Conservation (phyloP, 2,113 vertebrate genomes). For the Balaeniceps rex region DNA sequence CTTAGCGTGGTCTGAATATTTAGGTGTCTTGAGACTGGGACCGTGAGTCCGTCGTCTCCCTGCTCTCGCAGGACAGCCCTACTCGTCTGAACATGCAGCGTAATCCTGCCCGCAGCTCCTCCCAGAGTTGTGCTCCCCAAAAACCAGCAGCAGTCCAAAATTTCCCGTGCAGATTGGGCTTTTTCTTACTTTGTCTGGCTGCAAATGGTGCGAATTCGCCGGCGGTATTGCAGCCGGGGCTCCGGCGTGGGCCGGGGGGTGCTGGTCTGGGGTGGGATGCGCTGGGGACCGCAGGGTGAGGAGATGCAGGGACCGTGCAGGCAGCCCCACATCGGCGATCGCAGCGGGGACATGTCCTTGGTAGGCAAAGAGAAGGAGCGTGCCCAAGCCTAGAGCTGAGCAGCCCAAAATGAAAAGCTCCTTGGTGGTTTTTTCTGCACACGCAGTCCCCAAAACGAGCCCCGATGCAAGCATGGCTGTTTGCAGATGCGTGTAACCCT, state of each 20-base stretch:
- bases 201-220: background rate
- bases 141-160: background rate
- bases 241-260: rapidly evolving
- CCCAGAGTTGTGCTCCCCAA: rapidly evolving
- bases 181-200: background rate
- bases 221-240: background rate
- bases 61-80: background rate
- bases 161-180: background rate
- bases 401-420: background rate
- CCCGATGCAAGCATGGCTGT: background rate
- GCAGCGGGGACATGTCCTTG: no score
- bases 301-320: background rate
- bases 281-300: background rate
- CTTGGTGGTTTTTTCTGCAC: background rate
- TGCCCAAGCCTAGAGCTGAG: background rate
- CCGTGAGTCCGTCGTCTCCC: background rate
- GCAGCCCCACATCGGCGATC: rapidly evolving
- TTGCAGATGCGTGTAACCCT: background rate
- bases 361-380: background rate
- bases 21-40: background rate
- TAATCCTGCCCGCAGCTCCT: background rate
- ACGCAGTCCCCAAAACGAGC: background rate
- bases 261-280: background rate
- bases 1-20: rapidly evolving
- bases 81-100: rapidly evolving